Evolutionary conservation across 2,113 vertebrate genomes (phyloP).

Genomic region (Leiothrix lutea): DNA sequence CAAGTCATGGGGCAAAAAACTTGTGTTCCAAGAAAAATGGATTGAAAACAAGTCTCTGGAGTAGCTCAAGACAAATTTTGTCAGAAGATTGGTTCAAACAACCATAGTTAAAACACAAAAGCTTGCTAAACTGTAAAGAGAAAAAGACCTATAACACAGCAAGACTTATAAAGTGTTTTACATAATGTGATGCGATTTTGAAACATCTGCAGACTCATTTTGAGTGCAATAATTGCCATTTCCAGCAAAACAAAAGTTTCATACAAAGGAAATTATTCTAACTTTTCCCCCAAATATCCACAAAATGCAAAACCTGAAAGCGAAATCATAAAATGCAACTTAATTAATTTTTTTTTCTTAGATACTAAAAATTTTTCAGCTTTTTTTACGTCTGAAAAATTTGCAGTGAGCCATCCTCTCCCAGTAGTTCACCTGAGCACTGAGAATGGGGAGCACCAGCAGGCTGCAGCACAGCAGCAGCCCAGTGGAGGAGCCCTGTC

Average conservation of each 20-base stretch:
- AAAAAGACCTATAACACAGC: not conserved
- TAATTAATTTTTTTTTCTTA: not conserved
- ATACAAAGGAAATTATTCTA: not conserved
- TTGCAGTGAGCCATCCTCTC: not conserved
- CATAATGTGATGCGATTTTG: not conserved
- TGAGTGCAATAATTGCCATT: not conserved
- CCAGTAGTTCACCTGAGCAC: not conserved
- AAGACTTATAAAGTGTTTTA: not conserved
- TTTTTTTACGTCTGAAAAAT: too few relatives aligned
- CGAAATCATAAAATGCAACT: fast-evolving
- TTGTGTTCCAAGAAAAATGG: not conserved
- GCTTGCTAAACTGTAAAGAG: not conserved
- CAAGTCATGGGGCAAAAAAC: not conserved
- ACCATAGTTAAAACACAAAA: not conserved
- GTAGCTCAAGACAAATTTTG: not conserved
- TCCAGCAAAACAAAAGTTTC: not conserved
- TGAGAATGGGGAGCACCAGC: fast-evolving
- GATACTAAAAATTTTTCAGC: too few relatives aligned
- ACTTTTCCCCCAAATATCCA: not conserved
- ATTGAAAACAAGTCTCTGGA: not conserved
- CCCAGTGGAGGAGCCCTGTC: not conserved
- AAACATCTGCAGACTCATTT: not conserved
- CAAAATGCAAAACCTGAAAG: not conserved
- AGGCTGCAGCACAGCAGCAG: not conserved
- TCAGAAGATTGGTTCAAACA: not conserved